Base-by-base conservation (phyloP, 1,140 invertebrate species). In the Tetranychus cinnabarinus region DNA sequence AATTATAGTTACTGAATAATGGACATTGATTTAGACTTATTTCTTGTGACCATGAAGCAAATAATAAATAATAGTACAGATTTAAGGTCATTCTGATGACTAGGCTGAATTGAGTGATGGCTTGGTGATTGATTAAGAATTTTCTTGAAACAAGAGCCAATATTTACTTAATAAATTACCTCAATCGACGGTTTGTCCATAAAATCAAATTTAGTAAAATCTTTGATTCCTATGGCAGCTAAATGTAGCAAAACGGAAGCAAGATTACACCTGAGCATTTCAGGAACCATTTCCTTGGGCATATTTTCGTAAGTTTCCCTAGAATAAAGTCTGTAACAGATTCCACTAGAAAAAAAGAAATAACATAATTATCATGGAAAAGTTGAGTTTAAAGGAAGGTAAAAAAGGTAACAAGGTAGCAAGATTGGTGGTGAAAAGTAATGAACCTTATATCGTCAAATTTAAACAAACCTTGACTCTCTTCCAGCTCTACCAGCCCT, bases 401-500 rank as follows among this genome's bases (percentile, higher is more conserved):
- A 42, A 10, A 42, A 42, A 10, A 42, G 39, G 10, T 42, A 10
- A 42, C 5, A 42, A 10, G 10, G 39, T 42, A 6, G 39, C 5
- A 42, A 42, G 39, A 42, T 10, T 42, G 39, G 1, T 5, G 10
- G 1, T 42, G 33, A 15, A 13, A 58, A 36, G 42, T 2, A 34
- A 64, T 12, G 48, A 50, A 33, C 52, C 58, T 57, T 34, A 2
- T 45, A 31, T 37, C 10, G 3, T 3, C 39, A 42, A 42, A 42
- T 5, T 10, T 5, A 42, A 42, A 10, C 7, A 61, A 34, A 65
- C 67, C 65, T 64, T 12, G 80, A 78, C 70, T 90, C 85, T 50
- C 92, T 78, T 12, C 91, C 91, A 12, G 90, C 89, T 63, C 92
- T 74, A 2, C 92, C 92, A 15, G 84, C 80, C 61, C 90, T 76